phyloP scores from a whole-genome alignment of 2,113 vertebrate genomes.

The Grantiella picta region DNA sequence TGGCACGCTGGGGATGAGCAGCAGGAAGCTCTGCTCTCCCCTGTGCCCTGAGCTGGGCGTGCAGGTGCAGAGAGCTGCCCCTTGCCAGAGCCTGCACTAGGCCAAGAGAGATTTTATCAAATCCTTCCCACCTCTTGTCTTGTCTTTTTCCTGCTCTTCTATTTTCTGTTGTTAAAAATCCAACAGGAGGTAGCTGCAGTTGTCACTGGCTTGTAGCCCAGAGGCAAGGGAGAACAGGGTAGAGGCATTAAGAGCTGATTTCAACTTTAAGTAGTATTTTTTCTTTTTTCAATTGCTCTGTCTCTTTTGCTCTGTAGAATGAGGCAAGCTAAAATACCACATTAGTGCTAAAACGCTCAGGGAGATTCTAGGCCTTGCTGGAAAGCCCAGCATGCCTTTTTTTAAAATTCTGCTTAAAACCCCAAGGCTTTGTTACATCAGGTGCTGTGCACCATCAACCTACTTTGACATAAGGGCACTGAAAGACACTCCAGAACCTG shows the following conservation, averaged over 20 bases:
- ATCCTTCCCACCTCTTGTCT: neutral
- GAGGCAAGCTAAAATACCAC: neutral
- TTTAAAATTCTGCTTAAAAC: neutral
- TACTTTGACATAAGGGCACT: neutral
- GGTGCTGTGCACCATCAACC: neutral
- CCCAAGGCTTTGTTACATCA: neutral
- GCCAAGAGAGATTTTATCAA: neutral
- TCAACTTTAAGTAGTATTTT: neutral
- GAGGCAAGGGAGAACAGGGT: neutral
- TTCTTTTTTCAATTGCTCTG: neutral
- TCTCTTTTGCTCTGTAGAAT: neutral
- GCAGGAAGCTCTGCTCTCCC: neutral
- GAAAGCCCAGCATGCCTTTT: neutral
- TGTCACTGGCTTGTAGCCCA: conserved; percentile 12
- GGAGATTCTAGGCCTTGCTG: conserved; percentile 1
- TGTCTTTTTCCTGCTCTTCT: conserved; percentile 53
- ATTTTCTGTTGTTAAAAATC: neutral
- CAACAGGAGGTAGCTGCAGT: neutral
- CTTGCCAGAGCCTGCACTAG: neutral
- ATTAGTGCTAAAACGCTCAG: neutral
- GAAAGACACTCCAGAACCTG: neutral
- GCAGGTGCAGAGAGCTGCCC: neutral
- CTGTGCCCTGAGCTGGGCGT: neutral
- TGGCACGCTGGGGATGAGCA: neutral
- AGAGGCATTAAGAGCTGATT: neutral